Conservation (phyloP, 37 sponge, comb jelly and placozoan species). For the Oscarella lobularis region DNA sequence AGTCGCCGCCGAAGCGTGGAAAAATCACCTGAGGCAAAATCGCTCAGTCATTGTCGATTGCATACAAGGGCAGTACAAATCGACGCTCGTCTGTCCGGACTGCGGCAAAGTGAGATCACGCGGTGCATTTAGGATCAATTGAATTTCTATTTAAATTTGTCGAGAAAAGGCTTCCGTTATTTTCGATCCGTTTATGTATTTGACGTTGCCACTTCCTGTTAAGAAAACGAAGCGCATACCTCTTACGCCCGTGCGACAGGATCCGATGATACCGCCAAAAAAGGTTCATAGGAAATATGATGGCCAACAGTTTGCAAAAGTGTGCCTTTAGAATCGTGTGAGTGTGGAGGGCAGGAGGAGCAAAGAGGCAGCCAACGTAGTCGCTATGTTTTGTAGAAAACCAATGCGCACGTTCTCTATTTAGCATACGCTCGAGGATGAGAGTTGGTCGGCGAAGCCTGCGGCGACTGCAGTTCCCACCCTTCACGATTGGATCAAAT, state of each 20-base stretch:
- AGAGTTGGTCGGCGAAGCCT: no score
- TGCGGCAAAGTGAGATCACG: constrained; percentile 27
- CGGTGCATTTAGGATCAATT: neutral
- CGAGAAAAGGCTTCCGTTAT: no score
- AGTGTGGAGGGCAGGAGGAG: constrained; percentile 11
- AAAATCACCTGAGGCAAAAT: constrained; percentile 60
- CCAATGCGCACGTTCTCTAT: neutral
- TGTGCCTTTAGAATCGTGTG: no score
- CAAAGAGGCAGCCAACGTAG: neutral
- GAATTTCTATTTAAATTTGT: neutral
- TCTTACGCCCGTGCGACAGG: constrained; percentile 39
- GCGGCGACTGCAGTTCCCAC: constrained; percentile 7
- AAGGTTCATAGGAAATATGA: no score
- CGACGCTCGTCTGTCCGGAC: constrained; percentile 61
- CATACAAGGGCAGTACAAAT: constrained; percentile 93
- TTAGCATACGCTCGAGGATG: no score
- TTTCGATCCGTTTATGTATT: constrained; percentile 95
- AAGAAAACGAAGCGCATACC: constrained; percentile 43
- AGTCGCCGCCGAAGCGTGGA: constrained; percentile 74
- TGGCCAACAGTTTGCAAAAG: no score
- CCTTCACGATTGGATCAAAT: constrained; percentile 41
- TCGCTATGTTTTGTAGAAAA: neutral
- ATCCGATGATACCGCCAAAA: constrained; percentile 20
- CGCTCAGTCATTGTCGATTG: constrained; percentile 75
- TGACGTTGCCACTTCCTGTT: constrained; percentile 80